Base-by-base conservation (phyloP, 2,888 invertebrate genomes). In the Oasisia sp. region DNA sequence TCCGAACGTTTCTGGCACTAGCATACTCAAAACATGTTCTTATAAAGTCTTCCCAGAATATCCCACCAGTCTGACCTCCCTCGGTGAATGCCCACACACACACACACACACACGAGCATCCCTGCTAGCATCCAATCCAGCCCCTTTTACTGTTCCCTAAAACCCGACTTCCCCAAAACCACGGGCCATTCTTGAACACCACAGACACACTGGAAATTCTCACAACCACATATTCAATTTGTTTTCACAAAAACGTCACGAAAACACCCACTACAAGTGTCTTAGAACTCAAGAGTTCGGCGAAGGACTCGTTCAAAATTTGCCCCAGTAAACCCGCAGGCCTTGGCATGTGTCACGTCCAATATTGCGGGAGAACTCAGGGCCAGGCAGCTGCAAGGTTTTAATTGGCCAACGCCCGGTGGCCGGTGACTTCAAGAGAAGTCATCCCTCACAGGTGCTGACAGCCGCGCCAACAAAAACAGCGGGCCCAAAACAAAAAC, bases 181-280 rank as follows among this genome's bases (percentile, higher is more conserved):
- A 74, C 27, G 7, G 27, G 74, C 74, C 27, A 74, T 11, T 1
- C 19, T 56, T 56, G 56, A 7, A 19, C 19, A 74, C n/a, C 14
- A n/a, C 27, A n/a, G 7, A 74, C 27, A 74, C 19, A 56, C 9
- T 9, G 19, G 19, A 56, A 74, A 74, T 19, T 27, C 50, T 50
- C 50, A 74, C 74, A 74, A 74, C 11, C 56, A 56, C 19, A 74
- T n/a, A 74, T 74, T 74, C 19, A 74, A 74, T 27, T 74, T n/a
- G n/a, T 74, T 74, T 27, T 3, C n/a, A n/a, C 38, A 38, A 38
- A 58, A 74, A 74, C 74, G 5, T 74, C 74, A 74, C 27, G n/a
- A 74, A 74, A 74, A 74, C 74, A 27, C 74, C n/a, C 74, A 74
- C 74, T 74, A 74, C 74, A 74, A 74, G 74, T n/a, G n/a, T 27